A percentile compares a stretch with the other conserved stretches of the same genome.
Conservation (phyloP, 64 coral and sea anemone genomes). For the Stylophora pistillata region DNA sequence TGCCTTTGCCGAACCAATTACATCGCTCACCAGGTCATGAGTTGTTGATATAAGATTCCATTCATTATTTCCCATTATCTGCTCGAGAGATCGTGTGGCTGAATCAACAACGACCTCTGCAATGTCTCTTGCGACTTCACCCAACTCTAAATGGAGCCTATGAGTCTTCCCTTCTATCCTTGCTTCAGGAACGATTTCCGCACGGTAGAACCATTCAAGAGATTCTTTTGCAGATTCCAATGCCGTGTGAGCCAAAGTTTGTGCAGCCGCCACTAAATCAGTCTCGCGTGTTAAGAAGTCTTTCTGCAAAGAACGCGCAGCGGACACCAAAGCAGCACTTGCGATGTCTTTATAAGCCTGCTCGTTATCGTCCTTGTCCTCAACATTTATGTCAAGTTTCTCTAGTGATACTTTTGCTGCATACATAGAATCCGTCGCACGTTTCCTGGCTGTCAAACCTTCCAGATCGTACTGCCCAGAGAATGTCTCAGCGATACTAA, state of each 20-base stretch:
- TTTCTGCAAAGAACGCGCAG: conserved; percentile 30
- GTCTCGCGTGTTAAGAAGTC: conserved; percentile 17
- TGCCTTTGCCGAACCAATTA: conserved; percentile 60
- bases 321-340: conserved; percentile 27
- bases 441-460: not conserved
- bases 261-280: conserved; percentile 49
- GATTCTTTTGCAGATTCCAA: conserved; percentile 50
- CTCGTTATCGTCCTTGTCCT: not conserved
- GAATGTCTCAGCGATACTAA: not conserved
- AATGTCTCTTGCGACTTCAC: conserved; percentile 52
- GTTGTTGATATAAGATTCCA: conserved; percentile 29
- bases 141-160: not conserved
- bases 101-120: conserved; percentile 16
- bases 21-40: conserved; percentile 28
- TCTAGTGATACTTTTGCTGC: not conserved
- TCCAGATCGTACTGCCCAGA: not conserved
- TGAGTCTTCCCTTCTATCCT: not conserved
- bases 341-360: conserved; percentile 8
- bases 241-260: conserved; percentile 28
- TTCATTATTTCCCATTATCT: conserved; percentile 20
- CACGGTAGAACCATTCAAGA: not conserved
- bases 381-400: conserved; percentile 14
- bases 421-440: conserved; percentile 20
- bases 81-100: conserved; percentile 21
- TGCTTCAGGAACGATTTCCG: not conserved